Base-by-base conservation (phyloP, 2,888 invertebrate genomes). In the Volucella zonaria region DNA sequence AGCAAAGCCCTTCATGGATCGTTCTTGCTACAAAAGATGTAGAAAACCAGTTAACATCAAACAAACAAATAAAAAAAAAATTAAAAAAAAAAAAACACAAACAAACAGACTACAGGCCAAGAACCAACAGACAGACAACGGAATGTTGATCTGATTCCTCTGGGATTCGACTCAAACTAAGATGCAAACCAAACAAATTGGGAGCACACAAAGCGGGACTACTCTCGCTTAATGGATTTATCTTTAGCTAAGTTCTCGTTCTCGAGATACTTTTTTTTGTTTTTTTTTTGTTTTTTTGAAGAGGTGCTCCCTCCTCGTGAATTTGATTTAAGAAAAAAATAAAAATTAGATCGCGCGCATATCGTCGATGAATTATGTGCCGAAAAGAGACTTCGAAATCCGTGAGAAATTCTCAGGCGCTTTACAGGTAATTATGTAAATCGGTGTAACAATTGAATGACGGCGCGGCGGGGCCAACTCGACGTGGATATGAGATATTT, bases 341-440 rank as follows among this genome's bases (percentile, higher is more conserved):
- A 59, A 40, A 56, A 64, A 67, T 67, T 67, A 51, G 75, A 75
- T 49, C 66, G 71, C 52, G 23, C 56, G 15, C 8, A 31, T 62
- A 54, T 49, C 54, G 56, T 15, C 66, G 58, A 66, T 66, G 58
- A 58, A 23, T 64, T 62, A 43, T 43, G 45, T 38, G 47, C 56
- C 56, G 23, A 56, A 58, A 54, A 52, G 23, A 51, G 11, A 14
- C 18, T 59, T 42, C 38, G 49, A 31, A 54, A 47, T 40, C 42
- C 66, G 49, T 66, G 75, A 66, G 74, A 74, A 74, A 56, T 58
- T 58, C 49, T 40, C 49, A 58, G 31, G 9, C 42, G 40, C 45
- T 31, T 58, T 23, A 59, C 66, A 59, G 66, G 58, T 42, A 78
- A 64, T 78, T 78, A 78, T 78, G 78, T 78, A 78, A 71, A 78